Percentiles rank a stretch among this genome's conserved stretches.
phyloP scores from a whole-genome alignment of 2,113 vertebrate species.

The Acanthochromis polyacanthus region DNA sequence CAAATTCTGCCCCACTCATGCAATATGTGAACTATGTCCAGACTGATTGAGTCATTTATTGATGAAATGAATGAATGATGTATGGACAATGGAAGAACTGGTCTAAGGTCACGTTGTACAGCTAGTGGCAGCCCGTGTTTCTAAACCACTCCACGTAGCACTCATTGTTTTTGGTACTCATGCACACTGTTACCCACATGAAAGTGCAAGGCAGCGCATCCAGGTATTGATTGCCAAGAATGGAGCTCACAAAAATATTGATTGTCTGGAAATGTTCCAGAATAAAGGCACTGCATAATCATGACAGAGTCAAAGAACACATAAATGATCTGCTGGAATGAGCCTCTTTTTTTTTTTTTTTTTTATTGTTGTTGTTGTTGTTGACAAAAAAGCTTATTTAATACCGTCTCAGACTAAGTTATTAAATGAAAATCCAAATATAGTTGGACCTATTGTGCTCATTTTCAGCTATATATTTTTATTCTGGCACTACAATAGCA shows the following conservation, averaged over 20 bases:
- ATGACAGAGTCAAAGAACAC: neutral
- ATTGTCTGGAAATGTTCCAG: constrained; percentile 17
- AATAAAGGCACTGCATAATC: constrained; percentile 1
- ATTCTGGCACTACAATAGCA: too few relatives aligned
- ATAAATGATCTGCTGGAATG: neutral
- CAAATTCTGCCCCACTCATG: neutral
- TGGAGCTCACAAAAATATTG: constrained; percentile 14
- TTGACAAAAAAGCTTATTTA: neutral
- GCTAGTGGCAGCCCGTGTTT: neutral
- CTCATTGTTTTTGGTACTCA: neutral
- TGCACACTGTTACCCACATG: neutral
- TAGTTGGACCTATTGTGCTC: too few relatives aligned
- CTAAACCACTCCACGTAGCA: neutral
- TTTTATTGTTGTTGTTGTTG: too few relatives aligned
- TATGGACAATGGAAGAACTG: neutral
- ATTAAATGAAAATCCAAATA: too few relatives aligned
- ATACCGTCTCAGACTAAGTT: too few relatives aligned
- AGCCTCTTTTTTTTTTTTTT: neutral
- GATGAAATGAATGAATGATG: constrained; percentile 15
- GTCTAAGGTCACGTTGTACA: neutral
- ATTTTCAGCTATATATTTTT: too few relatives aligned
- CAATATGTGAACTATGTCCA: neutral
- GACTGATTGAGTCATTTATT: constrained; percentile 14
- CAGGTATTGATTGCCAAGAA: constrained; percentile 6
- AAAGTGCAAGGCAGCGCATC: neutral